Evolutionary conservation across 2,113 vertebrate genomes (phyloP).

Genomic region (Gobius niger): DNA sequence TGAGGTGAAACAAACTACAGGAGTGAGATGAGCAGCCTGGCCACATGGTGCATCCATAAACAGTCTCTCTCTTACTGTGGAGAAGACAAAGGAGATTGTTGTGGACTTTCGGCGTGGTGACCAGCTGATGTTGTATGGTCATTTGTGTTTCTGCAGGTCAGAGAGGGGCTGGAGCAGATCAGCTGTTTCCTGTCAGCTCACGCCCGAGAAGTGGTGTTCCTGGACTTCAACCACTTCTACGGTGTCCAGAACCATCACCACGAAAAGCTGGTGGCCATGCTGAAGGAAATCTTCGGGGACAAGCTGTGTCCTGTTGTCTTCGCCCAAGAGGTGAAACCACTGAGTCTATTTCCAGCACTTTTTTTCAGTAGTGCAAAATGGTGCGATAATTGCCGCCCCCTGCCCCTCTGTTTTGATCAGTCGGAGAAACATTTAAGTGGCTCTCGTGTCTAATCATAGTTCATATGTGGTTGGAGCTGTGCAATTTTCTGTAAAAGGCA

Average conservation of each 20-base stretch:
- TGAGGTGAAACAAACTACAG: no score
- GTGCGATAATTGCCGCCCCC: conserved; percentile 17
- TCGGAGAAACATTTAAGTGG: conserved; percentile 13
- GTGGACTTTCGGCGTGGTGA: not conserved
- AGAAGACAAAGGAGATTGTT: no score
- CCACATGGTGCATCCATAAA: no score
- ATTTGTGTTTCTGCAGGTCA: conserved; percentile 68
- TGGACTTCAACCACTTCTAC: conserved; percentile 99
- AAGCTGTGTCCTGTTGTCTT: conserved; percentile 96
- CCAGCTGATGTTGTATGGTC: not conserved
- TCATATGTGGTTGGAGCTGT: not conserved
- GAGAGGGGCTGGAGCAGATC: conserved; percentile 94
- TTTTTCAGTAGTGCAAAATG: not conserved
- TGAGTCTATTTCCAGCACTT: not conserved
- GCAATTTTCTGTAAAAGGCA: conserved; percentile 13
- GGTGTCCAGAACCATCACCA: conserved; percentile 97
- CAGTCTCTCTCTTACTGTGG: no score
- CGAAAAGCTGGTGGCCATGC: conserved; percentile 95
- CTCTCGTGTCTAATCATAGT: conserved; percentile 23
- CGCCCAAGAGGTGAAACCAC: conserved; percentile 83
- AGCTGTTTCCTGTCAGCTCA: conserved; percentile 87
- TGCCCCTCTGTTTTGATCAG: conserved; percentile 34
- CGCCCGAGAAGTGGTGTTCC: conserved; percentile 89
- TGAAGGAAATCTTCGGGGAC: conserved; percentile 91
- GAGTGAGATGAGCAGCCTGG: no score